phyloP scores from a whole-genome alignment of 2,888 invertebrate species.

The Cheilosia impressa region DNA sequence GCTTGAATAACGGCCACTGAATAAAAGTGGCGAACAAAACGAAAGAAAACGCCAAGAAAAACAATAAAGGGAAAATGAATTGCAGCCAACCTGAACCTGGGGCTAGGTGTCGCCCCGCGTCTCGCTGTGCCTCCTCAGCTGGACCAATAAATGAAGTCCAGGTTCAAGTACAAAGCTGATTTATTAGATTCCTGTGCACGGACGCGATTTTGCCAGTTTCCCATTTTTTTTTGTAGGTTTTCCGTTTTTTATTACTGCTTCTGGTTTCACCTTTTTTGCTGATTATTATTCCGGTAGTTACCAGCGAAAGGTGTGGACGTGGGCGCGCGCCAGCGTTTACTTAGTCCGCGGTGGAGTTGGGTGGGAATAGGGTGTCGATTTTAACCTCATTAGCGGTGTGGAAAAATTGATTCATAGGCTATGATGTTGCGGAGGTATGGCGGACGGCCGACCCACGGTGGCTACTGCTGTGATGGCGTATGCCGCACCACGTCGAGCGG shows the following conservation, averaged over 20 bases:
- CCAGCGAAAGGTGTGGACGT: slow-evolving; percentile 72
- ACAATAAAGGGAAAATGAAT: slow-evolving; percentile 53
- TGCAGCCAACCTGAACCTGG: slow-evolving; percentile 18
- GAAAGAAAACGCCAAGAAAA: slow-evolving; percentile 20
- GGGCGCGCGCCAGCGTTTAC: slow-evolving; percentile 65
- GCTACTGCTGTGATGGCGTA: slow-evolving; percentile 17
- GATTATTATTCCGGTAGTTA: slow-evolving; percentile 73
- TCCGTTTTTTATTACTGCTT: slow-evolving; percentile 32
- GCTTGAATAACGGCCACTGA: slow-evolving; percentile 69
- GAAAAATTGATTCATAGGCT: slow-evolving; percentile 68
- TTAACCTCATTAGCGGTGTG: slow-evolving; percentile 71
- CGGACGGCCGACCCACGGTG: not conserved
- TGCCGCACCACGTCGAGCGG: not conserved
- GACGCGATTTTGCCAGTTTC: slow-evolving; percentile 48
- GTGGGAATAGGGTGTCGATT: slow-evolving; percentile 69
- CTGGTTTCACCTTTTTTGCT: slow-evolving; percentile 68
- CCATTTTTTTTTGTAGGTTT: slow-evolving; percentile 8
- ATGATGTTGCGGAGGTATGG: slow-evolving; percentile 12
- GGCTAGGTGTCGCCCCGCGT: slow-evolving; percentile 9
- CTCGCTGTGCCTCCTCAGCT: not conserved
- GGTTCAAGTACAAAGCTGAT: slow-evolving; percentile 74
- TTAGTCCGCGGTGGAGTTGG: slow-evolving; percentile 49
- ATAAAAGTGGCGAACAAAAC: slow-evolving; percentile 23
- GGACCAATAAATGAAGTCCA: slow-evolving; percentile 65
- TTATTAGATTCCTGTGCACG: slow-evolving; percentile 73